Conservation (phyloP, 2,797 vertebrate species). For the Oreortyx pictus region DNA sequence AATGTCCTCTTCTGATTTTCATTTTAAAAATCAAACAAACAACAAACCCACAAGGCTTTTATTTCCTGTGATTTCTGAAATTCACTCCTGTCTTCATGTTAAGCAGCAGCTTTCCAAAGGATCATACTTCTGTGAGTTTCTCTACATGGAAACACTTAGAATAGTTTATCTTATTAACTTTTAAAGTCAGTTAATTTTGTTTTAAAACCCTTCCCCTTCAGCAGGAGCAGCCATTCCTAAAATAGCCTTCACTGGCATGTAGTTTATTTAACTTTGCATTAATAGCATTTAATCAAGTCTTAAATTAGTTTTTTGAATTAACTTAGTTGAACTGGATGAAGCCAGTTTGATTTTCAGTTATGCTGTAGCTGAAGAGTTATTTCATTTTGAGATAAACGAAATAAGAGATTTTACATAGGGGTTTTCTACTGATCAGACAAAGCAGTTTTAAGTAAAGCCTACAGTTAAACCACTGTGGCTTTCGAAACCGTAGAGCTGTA, state of each 20-base stretch:
- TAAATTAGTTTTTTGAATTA: constrained; percentile 50
- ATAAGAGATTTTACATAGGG: not conserved
- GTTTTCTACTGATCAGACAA: constrained; percentile 22
- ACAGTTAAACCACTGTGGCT: constrained; percentile 11
- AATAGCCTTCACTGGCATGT: constrained; percentile 33
- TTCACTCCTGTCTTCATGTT: not conserved
- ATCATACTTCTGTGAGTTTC: not conserved
- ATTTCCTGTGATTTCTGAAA: not conserved
- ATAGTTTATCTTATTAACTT: constrained; percentile 40
- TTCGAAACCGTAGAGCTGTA: not conserved
- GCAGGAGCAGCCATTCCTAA: constrained; percentile 20
- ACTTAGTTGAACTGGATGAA: not conserved
- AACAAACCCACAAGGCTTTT: not conserved
- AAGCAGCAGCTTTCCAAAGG: not conserved
- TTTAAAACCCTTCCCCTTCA: constrained; percentile 32
- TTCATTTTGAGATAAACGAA: not conserved
- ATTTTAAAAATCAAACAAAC: not conserved
- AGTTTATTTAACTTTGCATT: constrained; percentile 41
- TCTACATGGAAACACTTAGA: constrained; percentile 43
- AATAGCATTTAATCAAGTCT: constrained; percentile 50
- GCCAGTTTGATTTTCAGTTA: not conserved
- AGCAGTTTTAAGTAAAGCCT: not conserved
- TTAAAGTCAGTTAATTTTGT: constrained; percentile 48
- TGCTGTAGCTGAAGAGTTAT: not conserved
- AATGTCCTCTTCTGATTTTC: not conserved